Percentiles rank a stretch among this genome's conserved stretches.
These are phyloP conservation scores for Azemiops feae DNA, from an alignment of 2,113 vertebrate genomes.

Conservation along the genomic window DNA sequence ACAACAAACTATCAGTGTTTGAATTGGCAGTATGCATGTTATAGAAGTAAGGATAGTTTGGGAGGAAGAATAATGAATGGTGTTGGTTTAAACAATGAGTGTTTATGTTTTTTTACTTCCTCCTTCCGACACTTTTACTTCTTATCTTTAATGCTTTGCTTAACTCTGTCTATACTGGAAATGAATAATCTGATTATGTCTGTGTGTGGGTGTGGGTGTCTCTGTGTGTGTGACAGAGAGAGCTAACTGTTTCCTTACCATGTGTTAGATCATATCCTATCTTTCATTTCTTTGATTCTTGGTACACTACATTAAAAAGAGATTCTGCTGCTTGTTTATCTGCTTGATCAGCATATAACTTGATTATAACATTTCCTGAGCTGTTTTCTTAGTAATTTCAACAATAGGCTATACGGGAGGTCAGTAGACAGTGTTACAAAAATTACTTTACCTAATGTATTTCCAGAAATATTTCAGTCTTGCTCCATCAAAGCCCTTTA, in stretches of 20 bases:
- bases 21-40: not conserved
- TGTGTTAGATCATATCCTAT: not conserved
- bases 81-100: not conserved
- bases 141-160: not conserved
- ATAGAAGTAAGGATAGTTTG: not conserved
- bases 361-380: conserved; percentile 47
- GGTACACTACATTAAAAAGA: not conserved
- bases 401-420: conserved; percentile 33
- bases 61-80: not conserved
- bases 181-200: not conserved
- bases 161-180: not conserved
- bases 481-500: conserved; percentile 49
- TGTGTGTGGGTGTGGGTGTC: not conserved
- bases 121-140: not conserved
- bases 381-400: conserved; percentile 21
- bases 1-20: not conserved
- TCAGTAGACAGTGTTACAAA: conserved; percentile 51
- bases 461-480: conserved; percentile 48
- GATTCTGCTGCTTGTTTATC: not conserved
- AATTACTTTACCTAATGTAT: conserved; percentile 57
- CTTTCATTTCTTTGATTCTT: not conserved
- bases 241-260: not conserved
- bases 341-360: conserved; percentile 28
- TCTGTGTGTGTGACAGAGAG: not conserved
- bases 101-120: not conserved